These are phyloP conservation scores for Pogona vitticeps DNA, from an alignment of 2,113 vertebrate species.

Conservation along the genomic window DNA sequence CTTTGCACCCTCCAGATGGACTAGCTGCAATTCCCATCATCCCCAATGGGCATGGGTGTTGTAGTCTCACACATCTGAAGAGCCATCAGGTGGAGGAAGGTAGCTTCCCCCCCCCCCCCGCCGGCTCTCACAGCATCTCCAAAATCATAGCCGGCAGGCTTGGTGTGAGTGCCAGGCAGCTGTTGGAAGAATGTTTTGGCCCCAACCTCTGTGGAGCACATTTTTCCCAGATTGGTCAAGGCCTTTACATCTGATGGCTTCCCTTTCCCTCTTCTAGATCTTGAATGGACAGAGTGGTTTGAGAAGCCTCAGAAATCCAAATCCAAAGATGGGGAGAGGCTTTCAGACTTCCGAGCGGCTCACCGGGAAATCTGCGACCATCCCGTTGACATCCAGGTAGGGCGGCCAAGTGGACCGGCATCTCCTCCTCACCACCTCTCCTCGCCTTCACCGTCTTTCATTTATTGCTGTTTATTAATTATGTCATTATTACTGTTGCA, in stretches of 20 bases:
- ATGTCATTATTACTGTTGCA: too few species aligned
- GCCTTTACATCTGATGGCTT: conserved; percentile 8
- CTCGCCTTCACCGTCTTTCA: fast-evolving
- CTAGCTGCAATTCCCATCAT: background rate
- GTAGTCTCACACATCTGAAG: background rate
- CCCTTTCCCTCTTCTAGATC: conserved; percentile 74
- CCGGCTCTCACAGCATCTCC: conserved; percentile 38
- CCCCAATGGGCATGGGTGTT: background rate
- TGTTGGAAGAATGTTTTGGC: conserved; percentile 43
- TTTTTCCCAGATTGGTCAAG: background rate
- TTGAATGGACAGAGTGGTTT: conserved; percentile 96
- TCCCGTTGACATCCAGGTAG: conserved; percentile 94
- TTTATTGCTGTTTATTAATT: too few species aligned
- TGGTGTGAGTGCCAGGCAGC: conserved; percentile 42
- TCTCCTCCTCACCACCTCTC: too few species aligned
- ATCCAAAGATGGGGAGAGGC: conserved; percentile 90
- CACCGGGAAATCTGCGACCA: conserved; percentile 87
- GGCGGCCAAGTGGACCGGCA: background rate
- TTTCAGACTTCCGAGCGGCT: conserved; percentile 83
- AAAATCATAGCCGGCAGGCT: conserved; percentile 35
- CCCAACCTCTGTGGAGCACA: background rate
- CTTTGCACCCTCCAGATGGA: too few species aligned
- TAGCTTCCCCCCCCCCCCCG: too few species aligned
- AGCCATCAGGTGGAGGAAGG: background rate
- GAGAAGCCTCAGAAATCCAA: conserved; percentile 82